Evolutionary conservation across 2,113 vertebrate genomes (phyloP).

Genomic region (Sclerurus mexicanus): DNA sequence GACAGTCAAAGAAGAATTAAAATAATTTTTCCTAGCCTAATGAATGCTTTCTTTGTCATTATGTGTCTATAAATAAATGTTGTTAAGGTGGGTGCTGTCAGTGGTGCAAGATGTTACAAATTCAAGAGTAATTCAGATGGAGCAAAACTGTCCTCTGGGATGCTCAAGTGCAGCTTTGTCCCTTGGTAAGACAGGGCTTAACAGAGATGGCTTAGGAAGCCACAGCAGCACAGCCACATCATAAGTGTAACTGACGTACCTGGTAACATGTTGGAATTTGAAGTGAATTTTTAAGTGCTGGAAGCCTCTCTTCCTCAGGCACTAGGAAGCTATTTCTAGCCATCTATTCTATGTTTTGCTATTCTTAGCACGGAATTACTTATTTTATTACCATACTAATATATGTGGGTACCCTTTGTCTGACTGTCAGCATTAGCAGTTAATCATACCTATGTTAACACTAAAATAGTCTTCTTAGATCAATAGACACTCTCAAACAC

Average conservation of each 20-base stretch:
- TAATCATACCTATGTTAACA: not conserved
- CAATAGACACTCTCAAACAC: not conserved
- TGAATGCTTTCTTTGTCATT: not conserved
- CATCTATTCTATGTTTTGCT: not conserved
- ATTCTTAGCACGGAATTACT: not conserved
- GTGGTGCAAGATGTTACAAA: not conserved
- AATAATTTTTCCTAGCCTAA: not conserved
- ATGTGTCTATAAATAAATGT: not conserved
- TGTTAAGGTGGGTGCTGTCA: not conserved
- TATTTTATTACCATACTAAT: not conserved
- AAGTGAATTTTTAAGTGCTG: not conserved
- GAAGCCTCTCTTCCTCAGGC: not conserved
- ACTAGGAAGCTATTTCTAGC: constrained; percentile 28
- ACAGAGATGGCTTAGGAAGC: not conserved
- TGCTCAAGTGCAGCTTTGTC: not conserved
- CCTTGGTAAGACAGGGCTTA: not conserved
- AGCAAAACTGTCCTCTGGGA: not conserved
- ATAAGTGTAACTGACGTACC: not conserved
- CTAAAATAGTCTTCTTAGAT: not conserved
- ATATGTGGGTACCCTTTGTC: not conserved
- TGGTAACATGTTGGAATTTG: not conserved
- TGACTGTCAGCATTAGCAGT: constrained; percentile 22
- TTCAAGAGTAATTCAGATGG: not conserved
- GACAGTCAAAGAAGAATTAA: not conserved
- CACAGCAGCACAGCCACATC: not conserved